A percentile compares a stretch with the other conserved stretches of the same genome.
Conservation (phyloP, 2,888 invertebrate species). For the Eupithecia vulgata region DNA sequence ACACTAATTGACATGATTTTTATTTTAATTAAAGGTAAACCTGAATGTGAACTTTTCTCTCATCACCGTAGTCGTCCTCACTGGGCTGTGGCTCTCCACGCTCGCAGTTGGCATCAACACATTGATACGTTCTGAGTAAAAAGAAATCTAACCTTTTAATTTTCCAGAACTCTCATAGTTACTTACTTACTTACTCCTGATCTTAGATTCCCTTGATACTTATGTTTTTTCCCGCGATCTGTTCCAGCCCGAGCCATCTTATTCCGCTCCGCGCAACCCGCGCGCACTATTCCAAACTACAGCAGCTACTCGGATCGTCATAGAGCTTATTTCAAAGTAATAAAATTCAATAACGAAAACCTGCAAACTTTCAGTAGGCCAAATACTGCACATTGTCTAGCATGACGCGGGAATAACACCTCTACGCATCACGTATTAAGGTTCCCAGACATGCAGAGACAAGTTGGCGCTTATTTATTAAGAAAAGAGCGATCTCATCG, state of each 20-base stretch:
- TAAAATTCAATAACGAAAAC: conserved; percentile 66
- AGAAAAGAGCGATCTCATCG: conserved; percentile 65
- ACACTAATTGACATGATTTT: no score
- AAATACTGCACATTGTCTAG: conserved; percentile 28
- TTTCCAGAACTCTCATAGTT: neutral
- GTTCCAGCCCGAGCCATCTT: neutral
- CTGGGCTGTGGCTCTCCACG: neutral
- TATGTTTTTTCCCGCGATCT: neutral
- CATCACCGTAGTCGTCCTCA: neutral
- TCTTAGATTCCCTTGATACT: conserved; percentile 2
- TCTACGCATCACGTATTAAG: conserved; percentile 30
- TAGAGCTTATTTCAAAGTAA: conserved; percentile 58
- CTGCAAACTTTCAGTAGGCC: conserved; percentile 53
- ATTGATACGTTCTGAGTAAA: neutral
- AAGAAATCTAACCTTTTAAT: neutral
- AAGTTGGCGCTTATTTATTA: conserved; percentile 65
- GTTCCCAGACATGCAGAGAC: conserved; percentile 29
- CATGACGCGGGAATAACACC: conserved; percentile 36
- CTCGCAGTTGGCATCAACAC: no score
- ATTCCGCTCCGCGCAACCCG: conserved; percentile 9
- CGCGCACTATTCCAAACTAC: conserved; percentile 30
- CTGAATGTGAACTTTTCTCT: neutral
- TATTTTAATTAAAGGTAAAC: no score
- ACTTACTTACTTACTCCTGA: neutral
- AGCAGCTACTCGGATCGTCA: conserved; percentile 42